Conservation (phyloP, 2,888 invertebrate genomes). For the Papilio demoleus region DNA sequence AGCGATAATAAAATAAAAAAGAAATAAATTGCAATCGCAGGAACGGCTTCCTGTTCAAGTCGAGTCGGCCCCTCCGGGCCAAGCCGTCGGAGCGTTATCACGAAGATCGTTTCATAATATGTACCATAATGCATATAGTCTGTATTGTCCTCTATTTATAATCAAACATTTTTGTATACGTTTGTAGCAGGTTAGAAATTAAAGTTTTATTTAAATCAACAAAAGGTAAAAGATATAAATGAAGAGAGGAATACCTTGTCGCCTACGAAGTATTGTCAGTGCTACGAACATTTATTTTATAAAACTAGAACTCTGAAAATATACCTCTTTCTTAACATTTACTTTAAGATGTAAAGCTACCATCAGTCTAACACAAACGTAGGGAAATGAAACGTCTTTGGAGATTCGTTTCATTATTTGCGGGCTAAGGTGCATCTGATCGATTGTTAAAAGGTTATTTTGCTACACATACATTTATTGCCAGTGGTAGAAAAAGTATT, state of each 20-base stretch:
- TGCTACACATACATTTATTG: constrained; percentile 32
- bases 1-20: constrained; percentile 66
- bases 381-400: constrained; percentile 59
- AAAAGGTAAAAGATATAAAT: neutral
- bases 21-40: constrained; percentile 67
- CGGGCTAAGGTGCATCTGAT: neutral
- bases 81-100: constrained; percentile 39
- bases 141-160: no score
- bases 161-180: no score
- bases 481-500: neutral
- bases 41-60: constrained; percentile 48
- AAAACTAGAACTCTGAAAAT: constrained; percentile 47
- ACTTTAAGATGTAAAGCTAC: constrained; percentile 57
- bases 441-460: neutral
- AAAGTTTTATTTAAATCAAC: neutral
- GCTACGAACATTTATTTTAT: constrained; percentile 52
- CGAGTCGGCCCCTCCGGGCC: constrained; percentile 39
- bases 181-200: neutral
- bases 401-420: constrained; percentile 42
- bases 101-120: constrained; percentile 29
- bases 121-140: constrained; percentile 30
- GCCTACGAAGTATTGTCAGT: constrained; percentile 54
- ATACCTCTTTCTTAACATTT: constrained; percentile 48
- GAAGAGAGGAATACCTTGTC: neutral
- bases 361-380: constrained; percentile 56